Base-by-base conservation (phyloP, 1,140 invertebrate species). In the Plectrocnemia conspersa region DNA sequence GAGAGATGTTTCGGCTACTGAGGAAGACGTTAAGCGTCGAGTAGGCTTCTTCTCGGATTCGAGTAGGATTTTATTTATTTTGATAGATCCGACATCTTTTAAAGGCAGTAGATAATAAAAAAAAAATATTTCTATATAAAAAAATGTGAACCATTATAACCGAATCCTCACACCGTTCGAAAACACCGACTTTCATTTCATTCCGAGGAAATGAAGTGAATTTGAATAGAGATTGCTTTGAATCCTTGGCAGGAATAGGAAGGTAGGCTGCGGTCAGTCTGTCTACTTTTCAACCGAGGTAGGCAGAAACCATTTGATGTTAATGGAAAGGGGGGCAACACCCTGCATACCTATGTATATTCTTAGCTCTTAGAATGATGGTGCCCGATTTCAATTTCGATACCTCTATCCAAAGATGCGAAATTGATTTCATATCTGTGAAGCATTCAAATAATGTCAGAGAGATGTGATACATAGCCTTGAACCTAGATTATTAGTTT, bases 151-250 rank as follows among this genome's bases (percentile, higher is more conserved):
- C n/a, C n/a, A n/a, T n/a, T n/a, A n/a, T n/a, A 29, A 29, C 6
- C n/a, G 6, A 29, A 29, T 29, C 27, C 27, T n/a, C 27, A 29
- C 27, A 29, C 27, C n/a, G n/a, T 29, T 29, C 6, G 27, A 29
- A 29, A 29, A 27, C 16, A 9, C 15, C 10, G n/a, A 48, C 15
- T 50, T 38, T 50, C 35, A 38, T 50, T 50, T 50, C 32, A 19
- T 48, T 48, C 21, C 23, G 42, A 22, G 33, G 47, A 38, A 50
- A 50, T 18, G 47, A 50, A 15, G 9, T 10, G 27, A 50, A 50
- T 50, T 50, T 50, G 47, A 50, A 50, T 50, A 35, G 47, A 50
- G 33, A 50, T 50, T 50, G 32, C 33, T 32, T n/a, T n/a, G n/a
- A n/a, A n/a, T 32, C 22, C 6, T 50, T n/a, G 11, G 47, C 10